These are phyloP conservation scores for Minunthozetes semirufus DNA, from an alignment of 2,888 invertebrate genomes.

Conservation along the genomic window DNA sequence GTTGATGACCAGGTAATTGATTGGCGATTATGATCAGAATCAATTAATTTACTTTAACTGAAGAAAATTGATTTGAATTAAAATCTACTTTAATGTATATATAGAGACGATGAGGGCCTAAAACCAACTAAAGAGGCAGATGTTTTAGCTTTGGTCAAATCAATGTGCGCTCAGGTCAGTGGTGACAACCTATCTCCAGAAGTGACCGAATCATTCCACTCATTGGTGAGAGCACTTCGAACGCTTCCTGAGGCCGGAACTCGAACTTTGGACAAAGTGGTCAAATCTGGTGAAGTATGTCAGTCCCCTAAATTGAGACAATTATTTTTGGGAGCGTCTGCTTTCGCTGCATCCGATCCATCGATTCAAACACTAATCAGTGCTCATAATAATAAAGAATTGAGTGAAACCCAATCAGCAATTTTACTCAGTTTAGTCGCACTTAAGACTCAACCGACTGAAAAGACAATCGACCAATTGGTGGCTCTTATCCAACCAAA, in stretches of 20 bases:
- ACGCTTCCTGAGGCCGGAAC: slow-evolving; percentile 15
- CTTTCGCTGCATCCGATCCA: slow-evolving; percentile 27
- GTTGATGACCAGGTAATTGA: not conserved
- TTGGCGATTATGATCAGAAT: no score
- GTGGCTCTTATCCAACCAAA: slow-evolving; percentile 18
- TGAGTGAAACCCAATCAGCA: not conserved
- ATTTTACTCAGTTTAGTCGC: slow-evolving; percentile 15
- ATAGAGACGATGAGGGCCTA: slow-evolving; percentile 5
- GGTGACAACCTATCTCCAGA: not conserved
- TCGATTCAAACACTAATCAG: slow-evolving; percentile 19
- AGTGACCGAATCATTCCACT: not conserved
- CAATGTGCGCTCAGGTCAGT: slow-evolving; percentile 11
- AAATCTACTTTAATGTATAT: no score
- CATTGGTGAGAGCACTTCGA: slow-evolving; percentile 19
- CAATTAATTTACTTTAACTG: no score
- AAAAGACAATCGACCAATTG: slow-evolving; percentile 20
- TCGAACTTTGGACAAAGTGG: slow-evolving; percentile 12
- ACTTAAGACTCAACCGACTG: not conserved
- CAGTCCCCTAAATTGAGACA: not conserved
- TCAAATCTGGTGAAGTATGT: slow-evolving; percentile 26
- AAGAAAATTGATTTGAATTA: no score
- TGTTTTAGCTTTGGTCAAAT: slow-evolving; percentile 1
- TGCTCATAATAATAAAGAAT: slow-evolving; percentile 21
- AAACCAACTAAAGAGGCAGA: slow-evolving; percentile 19
- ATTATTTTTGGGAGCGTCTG: slow-evolving; percentile 24